Evolutionary conservation across 1,140 invertebrate species (phyloP).

Genomic region (Drosophila biarmipes): DNA sequence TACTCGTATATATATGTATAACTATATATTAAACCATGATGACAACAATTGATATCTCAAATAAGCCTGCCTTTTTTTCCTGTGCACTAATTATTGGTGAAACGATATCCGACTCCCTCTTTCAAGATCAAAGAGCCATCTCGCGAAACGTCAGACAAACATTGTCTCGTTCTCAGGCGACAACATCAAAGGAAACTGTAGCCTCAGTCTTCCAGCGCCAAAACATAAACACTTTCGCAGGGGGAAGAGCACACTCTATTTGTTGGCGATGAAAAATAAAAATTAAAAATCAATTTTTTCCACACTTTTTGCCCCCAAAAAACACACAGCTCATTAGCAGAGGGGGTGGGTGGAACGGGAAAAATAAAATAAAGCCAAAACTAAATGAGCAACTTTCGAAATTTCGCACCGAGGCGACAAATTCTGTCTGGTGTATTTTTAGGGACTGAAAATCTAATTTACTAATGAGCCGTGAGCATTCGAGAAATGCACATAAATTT

Average conservation of each 20-base stretch:
- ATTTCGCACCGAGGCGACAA: slow-evolving; percentile 69
- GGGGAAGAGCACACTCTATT: slow-evolving; percentile 35
- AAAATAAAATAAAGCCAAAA: slow-evolving; percentile 3
- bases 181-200: slow-evolving; percentile 77
- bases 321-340: slow-evolving; percentile 59
- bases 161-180: slow-evolving; percentile 53
- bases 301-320: slow-evolving; percentile 7
- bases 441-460: slow-evolving; percentile 71
- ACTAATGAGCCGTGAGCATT: slow-evolving; percentile 75
- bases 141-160: slow-evolving; percentile 58
- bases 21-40: too few species aligned
- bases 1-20: too few species aligned
- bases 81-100: slow-evolving; percentile 61
- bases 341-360: not conserved
- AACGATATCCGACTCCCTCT: slow-evolving; percentile 37
- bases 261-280: slow-evolving; percentile 39
- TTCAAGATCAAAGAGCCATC: slow-evolving; percentile 68
- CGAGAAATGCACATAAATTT: slow-evolving; percentile 73
- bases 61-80: not conserved
- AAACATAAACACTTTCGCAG: slow-evolving; percentile 65
- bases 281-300: slow-evolving; percentile 75
- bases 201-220: slow-evolving; percentile 67
- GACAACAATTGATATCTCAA: not conserved
- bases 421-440: slow-evolving; percentile 64
- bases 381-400: slow-evolving; percentile 50